phyloP scores from a whole-genome alignment of 2,797 vertebrate species.

The Dendrocincla tyrannina region DNA sequence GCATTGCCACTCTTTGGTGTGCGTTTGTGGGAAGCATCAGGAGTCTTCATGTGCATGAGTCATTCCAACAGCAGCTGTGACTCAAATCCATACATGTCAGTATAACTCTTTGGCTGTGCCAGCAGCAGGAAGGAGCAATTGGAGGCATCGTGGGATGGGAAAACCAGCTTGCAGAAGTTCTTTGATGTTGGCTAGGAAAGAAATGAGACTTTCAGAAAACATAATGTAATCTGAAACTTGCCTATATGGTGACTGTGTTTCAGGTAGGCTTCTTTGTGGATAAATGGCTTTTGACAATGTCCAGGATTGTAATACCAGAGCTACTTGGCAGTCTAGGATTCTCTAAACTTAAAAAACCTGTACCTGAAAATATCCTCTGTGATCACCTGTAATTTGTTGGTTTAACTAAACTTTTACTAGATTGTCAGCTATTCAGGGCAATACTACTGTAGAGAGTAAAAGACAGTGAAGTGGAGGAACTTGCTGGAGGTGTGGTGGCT shows the following conservation, averaged over 20 bases:
- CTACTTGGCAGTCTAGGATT: background rate
- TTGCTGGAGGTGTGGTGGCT: background rate
- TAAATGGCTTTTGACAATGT: background rate
- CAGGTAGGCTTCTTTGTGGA: background rate
- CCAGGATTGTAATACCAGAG: background rate
- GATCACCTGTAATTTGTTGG: background rate
- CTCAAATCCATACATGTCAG: slow-evolving; percentile 17
- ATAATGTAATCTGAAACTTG: background rate
- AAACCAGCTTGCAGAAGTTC: background rate
- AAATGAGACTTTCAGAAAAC: background rate
- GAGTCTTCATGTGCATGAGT: background rate
- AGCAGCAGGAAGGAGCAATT: background rate
- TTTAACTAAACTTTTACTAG: background rate
- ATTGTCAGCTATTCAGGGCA: background rate
- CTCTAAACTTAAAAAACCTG: background rate
- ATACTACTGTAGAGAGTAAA: background rate
- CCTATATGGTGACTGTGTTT: background rate
- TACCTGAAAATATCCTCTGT: background rate
- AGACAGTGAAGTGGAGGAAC: background rate
- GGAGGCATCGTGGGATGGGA: background rate
- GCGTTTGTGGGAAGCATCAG: background rate
- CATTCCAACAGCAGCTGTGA: slow-evolving; percentile 5
- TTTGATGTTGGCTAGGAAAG: background rate
- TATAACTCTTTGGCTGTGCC: background rate
- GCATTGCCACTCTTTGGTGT: background rate